Evolutionary conservation across 30 jellyfish, hydroid and myxozoan species (phyloP), one percentile per base, ranked within the genome.

Genomic region (Chrysaora quinquecirrha): DNA sequence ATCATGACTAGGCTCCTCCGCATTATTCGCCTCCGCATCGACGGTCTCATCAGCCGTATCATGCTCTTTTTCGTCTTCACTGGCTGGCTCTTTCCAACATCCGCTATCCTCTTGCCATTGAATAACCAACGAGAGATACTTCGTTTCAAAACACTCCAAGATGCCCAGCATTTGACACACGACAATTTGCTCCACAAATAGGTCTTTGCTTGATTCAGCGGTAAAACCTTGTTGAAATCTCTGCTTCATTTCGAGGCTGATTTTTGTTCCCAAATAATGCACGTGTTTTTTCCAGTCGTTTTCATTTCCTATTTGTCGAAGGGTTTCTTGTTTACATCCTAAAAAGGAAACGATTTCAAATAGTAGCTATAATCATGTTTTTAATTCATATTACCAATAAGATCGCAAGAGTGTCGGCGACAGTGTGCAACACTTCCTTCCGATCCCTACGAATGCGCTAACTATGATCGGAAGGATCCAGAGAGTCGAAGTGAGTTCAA

Each of bases 51-150:
- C 29, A 20, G 24, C 25, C 6, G 6, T 52, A 3, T 3, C 19
- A 20, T 3, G 4, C 3, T 20, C 29, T 52, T 52, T 19, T 12
- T 19, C 25, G 68, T 52, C 27, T 2, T 12, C 24, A 14, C 23
- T 66, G 7, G 10, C 28, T 0, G 66, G 38, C 38, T 33, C 66
- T 9, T 71, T 71, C 70, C 68, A 71, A 19, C 83, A 71, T 9
- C 83, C 83, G 22, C 23, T 1, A n/a, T 38, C 72, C 18, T 71
- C 83, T 48, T 71, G 83, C 83, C 83, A 71, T 24, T 48, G 34
- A 1, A 11, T 25, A 21, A 71, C 22, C 31, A 71, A 71, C 1
- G 48, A 19, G 24, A 71, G 38, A 30, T 25, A 71, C 48, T 46
- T 71, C 48, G 16, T 10, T 3, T 71, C 83, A 71, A 38, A 71